Base-by-base conservation (phyloP, 2,113 vertebrate species). In the Girardinichthys multiradiatus region DNA sequence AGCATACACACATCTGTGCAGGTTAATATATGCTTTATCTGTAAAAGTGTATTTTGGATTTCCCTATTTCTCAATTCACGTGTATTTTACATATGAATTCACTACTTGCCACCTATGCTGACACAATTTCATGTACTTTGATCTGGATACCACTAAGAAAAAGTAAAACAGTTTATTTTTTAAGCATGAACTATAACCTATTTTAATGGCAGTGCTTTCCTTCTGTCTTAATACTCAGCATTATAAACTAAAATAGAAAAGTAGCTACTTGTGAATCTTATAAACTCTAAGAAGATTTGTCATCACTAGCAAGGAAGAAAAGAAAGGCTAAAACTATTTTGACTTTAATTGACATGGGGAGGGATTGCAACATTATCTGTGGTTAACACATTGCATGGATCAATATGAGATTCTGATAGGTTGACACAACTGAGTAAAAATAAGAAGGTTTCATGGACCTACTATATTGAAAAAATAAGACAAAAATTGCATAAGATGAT, bases 11-110 rank as follows among this genome's bases (percentile, higher is more conserved):
- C 9, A 17, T 26, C 2, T 58, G 77, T 68, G 58, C 62, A 58
- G 37, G 45, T 64, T 65, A 51, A 45, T 57, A 28, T 71, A 62
- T 45, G 33, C 4, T 57, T 72, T 66, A 35, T 68, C 29, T 70
- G 17, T 62, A 24, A 10, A n/a, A 17, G 27, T 67, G 62, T 64
- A 30, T 33, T 8, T 37, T 30, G 33, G 9, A 31, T 71, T 35
- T 42, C 26, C 3, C 42, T 68, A 64, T 68, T 67, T 74, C 17
- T 61, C n/a, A 64, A 26, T 73, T 64, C 12, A 64, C 60, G 2
- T 69, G 17, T 68, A 67, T 82, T 86, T 86, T 76, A 29, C 39
- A 31, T 30, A 51, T 27, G 11, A 57, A 24, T 35, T 39, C 35
- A 75, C 72, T n/a, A 57, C 17, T 24, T 37, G 24, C 76, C 57